Conservation (phyloP, 2,113 vertebrate genomes). For the Bettongia penicillata region DNA sequence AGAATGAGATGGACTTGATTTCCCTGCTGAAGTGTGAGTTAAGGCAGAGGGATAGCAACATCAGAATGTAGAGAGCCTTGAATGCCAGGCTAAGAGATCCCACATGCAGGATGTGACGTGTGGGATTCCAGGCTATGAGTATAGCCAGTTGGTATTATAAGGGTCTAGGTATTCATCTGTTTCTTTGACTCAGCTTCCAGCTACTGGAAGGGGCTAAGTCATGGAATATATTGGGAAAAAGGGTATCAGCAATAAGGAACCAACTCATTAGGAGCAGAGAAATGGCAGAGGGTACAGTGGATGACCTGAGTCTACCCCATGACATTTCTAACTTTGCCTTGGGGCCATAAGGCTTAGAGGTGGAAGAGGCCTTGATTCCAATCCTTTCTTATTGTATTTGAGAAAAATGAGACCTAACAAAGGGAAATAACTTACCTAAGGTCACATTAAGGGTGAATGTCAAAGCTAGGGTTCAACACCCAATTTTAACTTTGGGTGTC, state of each 20-base stretch:
- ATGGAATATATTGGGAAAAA: slow-evolving; percentile 10
- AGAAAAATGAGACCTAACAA: not conserved
- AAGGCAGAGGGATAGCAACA: not conserved
- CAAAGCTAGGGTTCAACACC: not conserved
- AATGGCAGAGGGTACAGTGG: not conserved
- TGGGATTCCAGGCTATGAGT: not conserved
- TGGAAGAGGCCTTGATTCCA: not conserved
- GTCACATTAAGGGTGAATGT: not conserved
- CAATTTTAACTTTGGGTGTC: slow-evolving; percentile 45
- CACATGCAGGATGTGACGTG: not conserved
- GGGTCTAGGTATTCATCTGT: slow-evolving; percentile 41
- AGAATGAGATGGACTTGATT: not conserved
- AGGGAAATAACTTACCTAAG: not conserved
- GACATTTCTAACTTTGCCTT: not conserved
- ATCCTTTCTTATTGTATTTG: not conserved
- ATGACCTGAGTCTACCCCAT: not conserved
- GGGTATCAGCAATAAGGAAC: not conserved
- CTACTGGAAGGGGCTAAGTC: not conserved
- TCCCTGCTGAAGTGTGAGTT: not conserved
- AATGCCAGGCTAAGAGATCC: not conserved
- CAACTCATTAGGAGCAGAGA: slow-evolving; percentile 1
- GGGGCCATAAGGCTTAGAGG: not conserved
- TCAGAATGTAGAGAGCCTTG: not conserved
- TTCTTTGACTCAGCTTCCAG: not conserved
- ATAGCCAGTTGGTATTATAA: not conserved